Base-by-base conservation (phyloP, 2,888 invertebrate genomes). In the Scaptomyza polygonia region DNA sequence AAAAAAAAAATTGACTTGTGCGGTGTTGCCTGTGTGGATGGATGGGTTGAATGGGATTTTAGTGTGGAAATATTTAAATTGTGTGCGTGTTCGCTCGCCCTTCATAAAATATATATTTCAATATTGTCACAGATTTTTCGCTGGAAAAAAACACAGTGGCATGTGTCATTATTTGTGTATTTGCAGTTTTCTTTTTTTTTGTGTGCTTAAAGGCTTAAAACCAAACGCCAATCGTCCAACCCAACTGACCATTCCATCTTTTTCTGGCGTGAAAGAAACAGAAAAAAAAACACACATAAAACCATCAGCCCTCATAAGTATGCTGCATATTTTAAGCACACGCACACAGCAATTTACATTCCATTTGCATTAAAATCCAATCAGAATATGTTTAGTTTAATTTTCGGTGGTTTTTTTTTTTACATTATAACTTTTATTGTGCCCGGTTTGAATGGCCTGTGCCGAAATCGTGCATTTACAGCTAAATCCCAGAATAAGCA, bases 361-460 rank as follows among this genome's bases (percentile, higher is more conserved):
- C 59, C 52, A 88, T 88, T 86, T 86, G 79, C 88, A 84, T 88
- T 86, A 84, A 88, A 84, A 77, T 88, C 86, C 85, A 86, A 88
- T 84, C 88, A 67, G 62, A 70, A 77, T 62, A 72, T 77, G 67
- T 44, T 48, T 34, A 4, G 21, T 21, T 21, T 1, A n/a, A n/a
- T n/a, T n/a, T n/a, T n/a, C n/a, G n/a, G n/a, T n/a, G n/a, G n/a
- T n/a, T 55, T 59, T 76, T 3, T 81, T 59, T 43, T 81, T 57
- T 43, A 58, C 53, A 72, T 66, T 67, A 72, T 82, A 79, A 70
- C 69, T 68, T 75, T 64, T 55, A 59, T 67, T 69, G 51, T 48
- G 51, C 48, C 47, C 43, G 54, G 21, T 63, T 47, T 40, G 48
- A 44, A 63, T 40, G 62, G 76, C 53, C 76, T 56, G 53, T 49